Evolutionary conservation across 2,797 vertebrate genomes (phyloP).

Genomic region (Buceros bicornis): DNA sequence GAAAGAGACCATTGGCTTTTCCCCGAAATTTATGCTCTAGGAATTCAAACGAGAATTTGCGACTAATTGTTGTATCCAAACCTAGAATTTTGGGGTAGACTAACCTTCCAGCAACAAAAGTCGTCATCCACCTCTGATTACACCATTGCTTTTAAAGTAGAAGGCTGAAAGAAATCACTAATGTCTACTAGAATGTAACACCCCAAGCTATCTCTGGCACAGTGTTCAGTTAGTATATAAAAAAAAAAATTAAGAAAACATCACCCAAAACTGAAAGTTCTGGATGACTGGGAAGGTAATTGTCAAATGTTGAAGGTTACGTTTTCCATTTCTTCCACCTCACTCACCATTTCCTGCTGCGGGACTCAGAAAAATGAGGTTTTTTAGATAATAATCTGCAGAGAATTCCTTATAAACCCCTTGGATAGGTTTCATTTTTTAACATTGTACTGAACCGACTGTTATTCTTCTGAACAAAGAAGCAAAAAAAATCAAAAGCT

Average conservation of each 20-base stretch:
- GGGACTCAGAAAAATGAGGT: conserved; percentile 41
- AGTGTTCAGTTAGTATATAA: not conserved
- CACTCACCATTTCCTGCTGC: not conserved
- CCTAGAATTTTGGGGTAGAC: not conserved
- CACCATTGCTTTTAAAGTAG: not conserved
- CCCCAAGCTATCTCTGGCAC: not conserved
- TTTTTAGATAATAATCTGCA: conserved; percentile 38
- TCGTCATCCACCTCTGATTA: not conserved
- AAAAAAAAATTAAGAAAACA: not conserved
- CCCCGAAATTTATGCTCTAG: not conserved
- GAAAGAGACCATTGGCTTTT: not conserved
- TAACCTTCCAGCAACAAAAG: not conserved
- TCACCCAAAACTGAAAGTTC: not conserved
- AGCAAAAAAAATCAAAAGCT: conserved; percentile 50
- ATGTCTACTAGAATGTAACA: not conserved
- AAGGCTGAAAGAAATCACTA: not conserved
- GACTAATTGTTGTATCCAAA: not conserved
- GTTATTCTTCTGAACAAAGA: conserved; percentile 64
- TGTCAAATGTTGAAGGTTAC: not conserved
- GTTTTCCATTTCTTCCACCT: conserved; percentile 6
- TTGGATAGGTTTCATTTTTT: conserved; percentile 55
- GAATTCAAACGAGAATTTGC: not conserved
- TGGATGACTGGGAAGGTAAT: not conserved
- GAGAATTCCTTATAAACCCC: conserved; percentile 48
- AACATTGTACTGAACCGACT: conserved; percentile 51